phyloP scores from a whole-genome alignment of 2,113 vertebrate species.

The Mustela nigripes region DNA sequence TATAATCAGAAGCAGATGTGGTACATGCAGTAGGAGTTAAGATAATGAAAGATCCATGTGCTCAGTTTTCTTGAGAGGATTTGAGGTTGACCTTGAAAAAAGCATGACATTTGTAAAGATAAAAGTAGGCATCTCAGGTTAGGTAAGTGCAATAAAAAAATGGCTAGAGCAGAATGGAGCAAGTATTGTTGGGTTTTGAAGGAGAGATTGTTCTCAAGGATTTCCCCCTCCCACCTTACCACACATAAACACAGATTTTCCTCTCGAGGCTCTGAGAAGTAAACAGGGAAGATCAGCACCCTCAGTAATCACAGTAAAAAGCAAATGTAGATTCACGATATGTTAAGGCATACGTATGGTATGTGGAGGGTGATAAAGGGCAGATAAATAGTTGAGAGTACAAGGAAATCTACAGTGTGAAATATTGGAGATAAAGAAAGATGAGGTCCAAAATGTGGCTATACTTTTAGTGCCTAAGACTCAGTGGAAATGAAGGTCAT shows the following conservation, averaged over 20 bases:
- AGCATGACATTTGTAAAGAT: not conserved
- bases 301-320: not conserved
- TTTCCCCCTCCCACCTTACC: not conserved
- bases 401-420: not conserved
- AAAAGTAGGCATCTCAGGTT: not conserved
- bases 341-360: not conserved
- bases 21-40: not conserved
- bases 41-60: not conserved
- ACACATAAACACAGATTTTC: not conserved
- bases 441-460: not conserved
- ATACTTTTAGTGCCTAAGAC: not conserved
- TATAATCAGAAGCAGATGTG: not conserved
- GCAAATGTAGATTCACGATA: not conserved
- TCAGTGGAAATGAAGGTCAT: not conserved
- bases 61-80: not conserved
- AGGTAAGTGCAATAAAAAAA: not conserved
- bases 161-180: not conserved
- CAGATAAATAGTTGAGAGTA: not conserved
- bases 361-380: not conserved
- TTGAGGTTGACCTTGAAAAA: conserved; percentile 12
- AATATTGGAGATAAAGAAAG: not conserved
- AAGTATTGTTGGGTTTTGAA: not conserved
- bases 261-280: not conserved
- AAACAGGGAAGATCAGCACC: not conserved
- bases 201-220: not conserved